Evolutionary conservation across 2,797 vertebrate species (phyloP).

Genomic region (Phrynocephalus guinanensis): DNA sequence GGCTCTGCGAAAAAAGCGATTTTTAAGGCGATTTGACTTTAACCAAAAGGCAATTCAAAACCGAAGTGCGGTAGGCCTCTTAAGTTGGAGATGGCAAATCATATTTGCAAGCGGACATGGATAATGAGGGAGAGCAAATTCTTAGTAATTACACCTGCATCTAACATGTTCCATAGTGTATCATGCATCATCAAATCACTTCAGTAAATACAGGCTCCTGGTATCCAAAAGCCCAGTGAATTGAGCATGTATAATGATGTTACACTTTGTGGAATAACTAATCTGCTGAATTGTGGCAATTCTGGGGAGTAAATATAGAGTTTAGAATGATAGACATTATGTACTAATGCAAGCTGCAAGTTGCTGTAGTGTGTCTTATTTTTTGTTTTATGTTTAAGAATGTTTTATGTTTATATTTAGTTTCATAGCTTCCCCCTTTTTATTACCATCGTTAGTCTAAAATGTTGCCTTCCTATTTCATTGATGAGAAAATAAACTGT

Average conservation of each 20-base stretch:
- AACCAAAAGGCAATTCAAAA: too few species aligned
- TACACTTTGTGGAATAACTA: neutral
- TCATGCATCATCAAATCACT: too few species aligned
- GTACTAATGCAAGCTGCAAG: neutral
- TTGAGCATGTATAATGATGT: neutral
- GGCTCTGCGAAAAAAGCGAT: too few species aligned
- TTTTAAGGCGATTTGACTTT: too few species aligned
- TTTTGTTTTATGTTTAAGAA: neutral
- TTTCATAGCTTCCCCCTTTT: neutral
- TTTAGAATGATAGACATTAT: neutral
- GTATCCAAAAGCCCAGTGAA: too few species aligned
- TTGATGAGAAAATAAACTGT: constrained; percentile 32
- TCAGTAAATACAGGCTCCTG: too few species aligned
- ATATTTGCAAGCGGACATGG: too few species aligned
- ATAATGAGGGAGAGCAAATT: too few species aligned
- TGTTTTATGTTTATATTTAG: neutral
- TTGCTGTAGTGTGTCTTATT: constrained; percentile 4
- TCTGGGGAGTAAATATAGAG: neutral
- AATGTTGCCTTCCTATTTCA: constrained; percentile 52
- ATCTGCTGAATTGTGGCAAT: neutral
- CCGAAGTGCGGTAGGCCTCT: too few species aligned
- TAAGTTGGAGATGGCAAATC: too few species aligned
- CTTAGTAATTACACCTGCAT: too few species aligned
- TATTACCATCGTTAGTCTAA: constrained; percentile 59
- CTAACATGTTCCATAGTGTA: too few species aligned